Percentiles rank a stretch among this genome's conserved stretches.
Evolutionary conservation across 2,113 vertebrate genomes (phyloP).

Genomic region (Cololabis saira): DNA sequence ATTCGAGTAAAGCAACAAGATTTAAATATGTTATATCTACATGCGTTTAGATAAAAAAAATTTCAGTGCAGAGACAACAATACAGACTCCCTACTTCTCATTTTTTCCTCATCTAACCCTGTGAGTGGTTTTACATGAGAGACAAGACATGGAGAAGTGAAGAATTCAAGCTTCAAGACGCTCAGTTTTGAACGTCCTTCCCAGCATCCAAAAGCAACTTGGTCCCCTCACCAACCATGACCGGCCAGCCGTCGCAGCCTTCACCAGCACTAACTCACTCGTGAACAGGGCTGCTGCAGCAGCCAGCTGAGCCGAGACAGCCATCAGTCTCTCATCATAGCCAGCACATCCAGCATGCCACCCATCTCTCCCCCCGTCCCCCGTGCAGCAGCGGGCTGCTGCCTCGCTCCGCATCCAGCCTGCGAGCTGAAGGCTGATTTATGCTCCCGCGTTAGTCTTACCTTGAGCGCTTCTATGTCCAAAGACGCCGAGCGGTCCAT

Average conservation of each 20-base stretch:
- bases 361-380: constrained; percentile 19
- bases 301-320: constrained; percentile 18
- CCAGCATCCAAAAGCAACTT: constrained; percentile 10
- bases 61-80: no score
- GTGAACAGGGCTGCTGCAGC: constrained; percentile 20
- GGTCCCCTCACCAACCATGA: constrained; percentile 12
- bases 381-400: not conserved
- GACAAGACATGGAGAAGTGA: not conserved
- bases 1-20: no score
- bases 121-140: not conserved
- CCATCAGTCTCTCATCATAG: constrained; percentile 22
- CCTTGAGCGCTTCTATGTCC: constrained; percentile 80
- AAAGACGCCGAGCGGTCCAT: constrained; percentile 78
- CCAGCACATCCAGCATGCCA: constrained; percentile 30
- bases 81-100: not conserved
- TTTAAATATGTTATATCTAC: no score
- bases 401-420: constrained; percentile 35
- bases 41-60: no score
- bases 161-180: not conserved
- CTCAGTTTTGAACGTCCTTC: not conserved
- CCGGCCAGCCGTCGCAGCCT: not conserved
- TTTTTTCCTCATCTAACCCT: constrained; percentile 16
- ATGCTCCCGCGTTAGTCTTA: no score
- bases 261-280: constrained; percentile 15
- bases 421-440: no score